Evolutionary conservation across 1,140 invertebrate genomes (phyloP).

Genomic region (Trachymyrmex cornetzi): DNA sequence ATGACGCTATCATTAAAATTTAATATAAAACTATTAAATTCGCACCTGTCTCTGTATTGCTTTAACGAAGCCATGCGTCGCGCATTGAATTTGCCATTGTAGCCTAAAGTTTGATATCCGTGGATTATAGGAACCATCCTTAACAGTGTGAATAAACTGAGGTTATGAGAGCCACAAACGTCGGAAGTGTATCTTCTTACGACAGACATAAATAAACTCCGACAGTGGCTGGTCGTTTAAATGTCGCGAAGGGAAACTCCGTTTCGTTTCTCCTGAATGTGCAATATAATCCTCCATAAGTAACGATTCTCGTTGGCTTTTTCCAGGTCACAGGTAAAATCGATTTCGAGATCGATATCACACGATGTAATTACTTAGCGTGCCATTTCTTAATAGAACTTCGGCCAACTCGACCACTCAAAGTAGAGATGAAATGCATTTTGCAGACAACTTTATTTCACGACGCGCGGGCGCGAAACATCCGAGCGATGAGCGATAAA

Average conservation of each 20-base stretch:
- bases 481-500: conserved; percentile 36
- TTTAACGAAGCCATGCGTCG: conserved; percentile 7
- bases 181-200: conserved; percentile 77
- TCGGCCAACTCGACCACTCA: conserved; percentile 17
- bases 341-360: conserved; percentile 43
- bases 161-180: conserved; percentile 76
- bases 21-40: conserved; percentile 60
- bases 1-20: conserved; percentile 30
- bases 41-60: conserved; percentile 20
- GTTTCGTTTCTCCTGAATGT: conserved; percentile 21
- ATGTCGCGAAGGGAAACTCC: conserved; percentile 65
- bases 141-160: conserved; percentile 76
- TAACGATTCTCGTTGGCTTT: conserved; percentile 41
- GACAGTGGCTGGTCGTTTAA: conserved; percentile 69
- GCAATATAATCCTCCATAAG: conserved; percentile 49
- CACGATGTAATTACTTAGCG: conserved; percentile 64
- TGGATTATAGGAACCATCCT: conserved; percentile 72
- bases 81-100: neutral
- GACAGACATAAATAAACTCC: conserved; percentile 74
- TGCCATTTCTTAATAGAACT: conserved; percentile 67
- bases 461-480: conserved; percentile 22
- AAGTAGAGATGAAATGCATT: conserved; percentile 57
- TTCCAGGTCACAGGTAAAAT: conserved; percentile 48
- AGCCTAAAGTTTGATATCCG: conserved; percentile 40
- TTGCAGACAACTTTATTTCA: conserved; percentile 57